Evolutionary conservation across 2,888 invertebrate species (phyloP).

Genomic region (Crocallis elinguaria): DNA sequence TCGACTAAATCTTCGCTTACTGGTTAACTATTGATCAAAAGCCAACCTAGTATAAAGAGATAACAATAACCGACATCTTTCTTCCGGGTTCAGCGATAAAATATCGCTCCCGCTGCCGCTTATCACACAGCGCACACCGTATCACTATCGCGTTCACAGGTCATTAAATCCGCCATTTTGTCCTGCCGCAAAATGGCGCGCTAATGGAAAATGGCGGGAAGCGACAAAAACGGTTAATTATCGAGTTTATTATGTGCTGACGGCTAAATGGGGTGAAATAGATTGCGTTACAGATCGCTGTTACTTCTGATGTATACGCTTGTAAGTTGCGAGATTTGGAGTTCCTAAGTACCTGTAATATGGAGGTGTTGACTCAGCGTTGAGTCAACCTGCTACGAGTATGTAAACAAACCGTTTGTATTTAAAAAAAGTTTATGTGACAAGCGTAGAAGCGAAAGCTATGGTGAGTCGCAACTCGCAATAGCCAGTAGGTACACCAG

Average conservation of each 20-base stretch:
- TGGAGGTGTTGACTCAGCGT: too few species aligned
- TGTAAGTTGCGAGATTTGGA: not conserved
- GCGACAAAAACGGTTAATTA: slow-evolving; percentile 35
- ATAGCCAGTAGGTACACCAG: too few species aligned
- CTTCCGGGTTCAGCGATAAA: too few species aligned
- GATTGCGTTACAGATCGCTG: slow-evolving; percentile 13
- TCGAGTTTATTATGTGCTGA: slow-evolving; percentile 23
- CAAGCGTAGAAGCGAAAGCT: too few species aligned
- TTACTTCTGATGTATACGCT: slow-evolving; percentile 8
- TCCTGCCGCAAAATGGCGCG: slow-evolving; percentile 44
- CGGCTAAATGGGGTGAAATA: slow-evolving; percentile 24
- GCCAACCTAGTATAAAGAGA: too few species aligned
- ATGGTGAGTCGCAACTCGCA: too few species aligned
- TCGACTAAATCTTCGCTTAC: too few species aligned
- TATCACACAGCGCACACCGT: not conserved
- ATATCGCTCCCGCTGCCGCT: slow-evolving; percentile 7
- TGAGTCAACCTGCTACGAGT: too few species aligned
- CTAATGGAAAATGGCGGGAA: slow-evolving; percentile 47
- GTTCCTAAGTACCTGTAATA: not conserved
- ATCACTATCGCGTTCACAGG: slow-evolving; percentile 40
- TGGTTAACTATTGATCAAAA: too few species aligned
- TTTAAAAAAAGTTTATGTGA: too few species aligned
- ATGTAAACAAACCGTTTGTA: too few species aligned
- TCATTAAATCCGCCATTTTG: slow-evolving; percentile 43
- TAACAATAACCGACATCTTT: too few species aligned